These are phyloP conservation scores for Hirundichthys speculiger DNA, from an alignment of 2,113 vertebrate genomes.

Conservation along the genomic window DNA sequence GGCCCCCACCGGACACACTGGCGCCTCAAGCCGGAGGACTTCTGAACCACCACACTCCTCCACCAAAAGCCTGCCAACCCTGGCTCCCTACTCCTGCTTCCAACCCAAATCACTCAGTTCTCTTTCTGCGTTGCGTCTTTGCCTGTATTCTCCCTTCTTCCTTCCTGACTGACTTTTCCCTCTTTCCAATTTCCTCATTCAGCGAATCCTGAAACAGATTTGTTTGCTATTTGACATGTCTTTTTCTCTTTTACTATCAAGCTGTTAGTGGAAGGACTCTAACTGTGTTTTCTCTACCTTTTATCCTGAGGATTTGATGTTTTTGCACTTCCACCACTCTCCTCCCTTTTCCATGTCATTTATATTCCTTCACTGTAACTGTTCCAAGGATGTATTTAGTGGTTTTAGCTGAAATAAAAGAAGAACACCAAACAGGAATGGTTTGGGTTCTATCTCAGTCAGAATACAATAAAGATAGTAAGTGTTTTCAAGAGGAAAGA, in stretches of 20 bases:
- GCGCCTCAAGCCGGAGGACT: conserved; percentile 90
- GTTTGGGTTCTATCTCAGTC: conserved; percentile 68
- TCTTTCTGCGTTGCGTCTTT: conserved; percentile 61
- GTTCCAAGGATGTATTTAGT: conserved; percentile 79
- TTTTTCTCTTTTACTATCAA: conserved; percentile 30
- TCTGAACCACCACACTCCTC: conserved; percentile 90
- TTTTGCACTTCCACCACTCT: conserved; percentile 35
- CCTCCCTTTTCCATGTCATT: conserved; percentile 38
- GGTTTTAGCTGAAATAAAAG: conserved; percentile 58
- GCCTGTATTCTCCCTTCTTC: conserved; percentile 42
- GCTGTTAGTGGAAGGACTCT: conserved; percentile 39
- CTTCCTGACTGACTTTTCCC: conserved; percentile 36
- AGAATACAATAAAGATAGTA: conserved; percentile 70
- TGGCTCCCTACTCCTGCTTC: conserved; percentile 72
- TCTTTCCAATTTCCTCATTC: conserved; percentile 58
- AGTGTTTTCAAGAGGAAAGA: conserved; percentile 69
- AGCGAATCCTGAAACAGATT: conserved; percentile 56
- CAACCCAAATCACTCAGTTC: conserved; percentile 76
- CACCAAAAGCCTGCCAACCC: conserved; percentile 83
- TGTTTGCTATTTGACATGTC: conserved; percentile 54
- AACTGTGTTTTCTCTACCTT: conserved; percentile 51
- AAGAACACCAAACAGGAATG: conserved; percentile 58
- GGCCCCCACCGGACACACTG: conserved; percentile 85
- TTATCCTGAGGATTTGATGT: conserved; percentile 37
- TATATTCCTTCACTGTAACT: conserved; percentile 73